Evolutionary conservation across 1,140 invertebrate species (phyloP).

Genomic region (Agrypnia vestita): DNA sequence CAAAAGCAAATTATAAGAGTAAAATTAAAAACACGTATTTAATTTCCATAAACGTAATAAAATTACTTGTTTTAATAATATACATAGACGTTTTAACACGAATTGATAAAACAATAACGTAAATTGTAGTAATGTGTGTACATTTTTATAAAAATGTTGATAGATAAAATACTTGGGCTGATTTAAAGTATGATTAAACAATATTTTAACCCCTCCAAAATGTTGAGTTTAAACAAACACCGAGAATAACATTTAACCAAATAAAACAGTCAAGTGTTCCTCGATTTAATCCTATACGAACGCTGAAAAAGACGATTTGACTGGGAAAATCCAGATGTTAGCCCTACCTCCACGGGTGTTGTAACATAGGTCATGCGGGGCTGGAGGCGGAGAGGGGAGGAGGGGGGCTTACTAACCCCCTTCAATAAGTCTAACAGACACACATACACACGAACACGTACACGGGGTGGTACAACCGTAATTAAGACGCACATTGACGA

Average conservation of each 20-base stretch:
- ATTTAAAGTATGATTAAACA: slow-evolving; percentile 8
- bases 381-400: not conserved
- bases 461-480: slow-evolving; percentile 48
- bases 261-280: slow-evolving; percentile 35
- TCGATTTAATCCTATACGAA: slow-evolving; percentile 32
- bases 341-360: slow-evolving; percentile 35
- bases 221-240: slow-evolving; percentile 26
- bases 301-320: slow-evolving; percentile 45
- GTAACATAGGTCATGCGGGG: slow-evolving; percentile 38
- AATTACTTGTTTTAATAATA: too few species aligned
- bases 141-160: too few species aligned
- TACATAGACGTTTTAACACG: too few species aligned
- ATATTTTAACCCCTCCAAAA: not conserved
- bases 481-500: slow-evolving; percentile 57
- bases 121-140: too few species aligned
- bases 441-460: slow-evolving; percentile 3
- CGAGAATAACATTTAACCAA: slow-evolving; percentile 31
- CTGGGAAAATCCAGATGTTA: slow-evolving; percentile 49
- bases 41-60: not conserved
- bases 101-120: too few species aligned
- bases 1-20: not conserved
- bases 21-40: not conserved
- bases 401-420: not conserved
- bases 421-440: slow-evolving; percentile 36
- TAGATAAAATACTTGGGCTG: too few species aligned